Base-by-base conservation (phyloP, 2,797 vertebrate genomes). In the Chelidonichthys spinosus region DNA sequence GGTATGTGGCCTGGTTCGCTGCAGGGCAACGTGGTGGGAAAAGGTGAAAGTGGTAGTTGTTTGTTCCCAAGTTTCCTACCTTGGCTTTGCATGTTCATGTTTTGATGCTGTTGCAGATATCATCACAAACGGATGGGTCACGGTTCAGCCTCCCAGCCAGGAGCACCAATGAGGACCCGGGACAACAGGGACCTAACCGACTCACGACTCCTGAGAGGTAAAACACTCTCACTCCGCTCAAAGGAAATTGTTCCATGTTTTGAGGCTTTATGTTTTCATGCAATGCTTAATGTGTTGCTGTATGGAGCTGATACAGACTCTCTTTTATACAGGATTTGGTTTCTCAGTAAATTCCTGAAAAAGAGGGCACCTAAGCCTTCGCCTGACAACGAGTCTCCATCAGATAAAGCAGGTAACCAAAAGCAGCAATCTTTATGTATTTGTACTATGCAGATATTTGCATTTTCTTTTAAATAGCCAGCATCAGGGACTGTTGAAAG, bases 121-220 rank as follows among this genome's bases (percentile, higher is more conserved):
- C 32, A 36, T 1, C 53, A 37, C 90, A 91, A 53, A 11, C 69
- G 1, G 93, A 94, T 43, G 85, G 94, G 8, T 88, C 89, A 13
- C 95, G 94, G 52, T 76, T 49, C 1, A 82, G 83, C 33, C 18
- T 92, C 17, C 94, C 87, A 25, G 84, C 90, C 56, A 95, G 87
- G 59, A 76, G 74, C 32, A 17, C 67, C 0, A 76, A 69, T 33
- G 95, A 96, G 0, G n/a, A 74, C 2, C 67, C 86, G 0, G 15
- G 8, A 75, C 0, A 47, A 43, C 62, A 25, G 0, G 43, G 15
- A 33, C 68, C 81, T 0, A 81, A 39, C 36, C 82, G 92, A 3
- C 90, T 86, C 33, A 83, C 77, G 7, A 90, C 90, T 4, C 92
- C 91, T 11, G 94, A 95, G 32, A 93, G 59, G 95, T 93, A 78